Evolutionary conservation across 2,797 vertebrate genomes (phyloP), one percentile per base, ranked within the genome.

Genomic region (Microcaecilia unicolor): DNA sequence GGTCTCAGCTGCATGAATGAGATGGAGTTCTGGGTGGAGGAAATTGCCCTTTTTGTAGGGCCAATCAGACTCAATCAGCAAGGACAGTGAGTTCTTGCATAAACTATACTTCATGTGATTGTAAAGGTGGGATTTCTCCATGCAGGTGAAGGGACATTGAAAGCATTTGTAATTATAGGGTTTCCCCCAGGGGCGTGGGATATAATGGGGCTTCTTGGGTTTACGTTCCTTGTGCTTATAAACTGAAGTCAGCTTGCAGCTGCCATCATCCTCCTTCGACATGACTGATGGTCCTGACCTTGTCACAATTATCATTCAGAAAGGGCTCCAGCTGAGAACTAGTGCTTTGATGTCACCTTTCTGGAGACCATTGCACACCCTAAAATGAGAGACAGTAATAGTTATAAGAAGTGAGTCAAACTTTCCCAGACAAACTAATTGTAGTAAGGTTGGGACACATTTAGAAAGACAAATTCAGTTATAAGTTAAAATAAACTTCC

Each of bases 21-120:
- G 74, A 10, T 85, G 66, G 9, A 92, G 77, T 18, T 93, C 89
- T 0, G 88, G 80, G 17, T 87, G 84, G 9, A 91, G 78, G 32
- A 89, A 57, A 41, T 87, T 89, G 4, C 88, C 90, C 52, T 93
- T 96, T 50, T 92, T 93, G 53, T 92, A 94, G 0, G 91, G 85
- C 95, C 93, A 97, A 58, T 93, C 91, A 0, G 93, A 91, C 61
- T 95, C 90, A 0, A 97, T 93, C 25, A 98, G 88, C 50, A 99
- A 83, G 2, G 96, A 99, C 2, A 97, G 76, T 3, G 96, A 99
- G 74, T 98, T 95, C 72, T 99, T 96, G 58, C 96, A 99, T 51
- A 99, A 82, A 67, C 96, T 98, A 79, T 98, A 98, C 76, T 99
- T 99, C 96, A 99, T 99, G 54, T 99, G 96, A 74, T 98, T 99